Base-by-base conservation (phyloP, 2,797 vertebrate genomes). In the Furcifer pardalis region DNA sequence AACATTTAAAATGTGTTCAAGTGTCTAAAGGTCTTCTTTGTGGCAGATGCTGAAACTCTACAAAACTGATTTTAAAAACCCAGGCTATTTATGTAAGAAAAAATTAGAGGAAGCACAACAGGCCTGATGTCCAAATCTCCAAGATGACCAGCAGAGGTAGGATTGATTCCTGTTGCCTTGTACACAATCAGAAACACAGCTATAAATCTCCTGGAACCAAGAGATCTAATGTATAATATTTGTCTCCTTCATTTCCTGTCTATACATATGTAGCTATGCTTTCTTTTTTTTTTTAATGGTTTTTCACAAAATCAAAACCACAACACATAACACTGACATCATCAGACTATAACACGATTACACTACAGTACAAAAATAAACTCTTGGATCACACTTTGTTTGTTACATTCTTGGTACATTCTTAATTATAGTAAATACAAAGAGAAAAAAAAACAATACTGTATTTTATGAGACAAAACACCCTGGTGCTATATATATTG, bases 1-100 rank as follows among this genome's bases (percentile, higher is more conserved):
- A 66, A 17, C 15, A 23, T 78, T 30, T 88, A 42, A 77, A 79
- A 4, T 46, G 21, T 86, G 77, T 77, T 62, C 69, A 42, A 85
- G 87, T 85, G 1, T 74, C 13, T 0, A 0, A 12, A 74, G 3
- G 1, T 66, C 40, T 79, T 65, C n/a, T 86, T 88, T 78, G 2
- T 52, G 52, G 32, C 5, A 56, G 62, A 56, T 10, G 30, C 1
- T 49, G 35, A 3, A 75, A 10, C 1, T 49, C 52, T 76, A 52
- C 27, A 62, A 3, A 49, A 15, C 8, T 65, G 32, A 56, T 25
- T 4, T 25, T 3, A 81, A 81, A 65, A 49, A 6, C 9, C 13
- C 49, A 49, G 37, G 3, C 44, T 46, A 60, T 3, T 37, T 62
- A 59, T 35, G 23, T 27, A 46, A 60, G 35, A 37, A 3, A 71